Conservation (phyloP, 2,888 invertebrate genomes). For the Nasonovia ribisnigri region DNA sequence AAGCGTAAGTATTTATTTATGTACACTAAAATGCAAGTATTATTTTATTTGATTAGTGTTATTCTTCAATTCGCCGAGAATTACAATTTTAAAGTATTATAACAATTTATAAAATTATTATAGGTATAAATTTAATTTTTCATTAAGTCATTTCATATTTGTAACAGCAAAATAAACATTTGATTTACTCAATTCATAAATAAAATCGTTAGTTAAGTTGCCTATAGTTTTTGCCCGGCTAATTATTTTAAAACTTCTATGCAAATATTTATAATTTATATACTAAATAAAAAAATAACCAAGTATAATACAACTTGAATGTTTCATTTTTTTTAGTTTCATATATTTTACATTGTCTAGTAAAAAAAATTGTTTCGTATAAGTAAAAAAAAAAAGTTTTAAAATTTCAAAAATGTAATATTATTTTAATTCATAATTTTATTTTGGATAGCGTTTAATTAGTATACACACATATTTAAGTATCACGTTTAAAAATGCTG, state of each 20-base stretch:
- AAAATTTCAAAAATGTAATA: neutral
- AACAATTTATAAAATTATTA: too few species aligned
- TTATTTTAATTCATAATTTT: neutral
- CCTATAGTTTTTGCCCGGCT: neutral
- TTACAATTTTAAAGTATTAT: neutral
- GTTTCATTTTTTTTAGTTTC: neutral
- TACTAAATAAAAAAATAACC: neutral
- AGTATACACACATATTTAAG: neutral
- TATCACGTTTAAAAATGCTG: neutral
- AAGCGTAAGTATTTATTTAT: constrained; percentile 64
- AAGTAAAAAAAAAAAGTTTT: neutral
- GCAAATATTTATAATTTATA: neutral
- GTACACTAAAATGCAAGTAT: neutral
- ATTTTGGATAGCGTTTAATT: neutral
- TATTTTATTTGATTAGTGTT: neutral
- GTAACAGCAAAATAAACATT: neutral
- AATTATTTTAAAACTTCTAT: neutral
- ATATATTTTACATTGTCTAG: neutral
- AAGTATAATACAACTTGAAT: neutral
- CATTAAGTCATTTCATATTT: neutral
- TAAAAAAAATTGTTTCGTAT: neutral
- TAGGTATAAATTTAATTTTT: too few species aligned
- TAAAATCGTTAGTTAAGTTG: neutral
- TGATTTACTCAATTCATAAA: neutral
- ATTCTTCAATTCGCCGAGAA: neutral